Percentiles rank a stretch among this genome's conserved stretches.
Conservation (phyloP, 2,113 vertebrate species). For the Embiotoca jacksoni region DNA sequence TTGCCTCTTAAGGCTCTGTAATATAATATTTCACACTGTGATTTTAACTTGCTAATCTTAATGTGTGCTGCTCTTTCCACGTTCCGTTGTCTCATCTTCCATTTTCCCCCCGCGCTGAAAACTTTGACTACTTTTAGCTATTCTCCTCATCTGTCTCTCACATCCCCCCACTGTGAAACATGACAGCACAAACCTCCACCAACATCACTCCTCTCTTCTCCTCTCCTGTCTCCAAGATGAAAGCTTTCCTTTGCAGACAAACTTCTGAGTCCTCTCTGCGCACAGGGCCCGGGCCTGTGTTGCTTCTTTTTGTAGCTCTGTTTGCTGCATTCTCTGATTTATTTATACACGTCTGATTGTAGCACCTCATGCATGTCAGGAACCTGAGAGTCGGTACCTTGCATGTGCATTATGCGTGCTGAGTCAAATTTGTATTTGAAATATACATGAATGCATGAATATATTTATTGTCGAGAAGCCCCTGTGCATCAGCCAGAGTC, state of each 20-base stretch:
- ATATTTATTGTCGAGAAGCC: conserved; percentile 63
- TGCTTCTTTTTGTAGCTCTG: conserved; percentile 66
- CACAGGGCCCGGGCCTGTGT: conserved; percentile 31
- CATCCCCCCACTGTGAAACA: conserved; percentile 72
- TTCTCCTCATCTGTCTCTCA: conserved; percentile 66
- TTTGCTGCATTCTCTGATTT: conserved; percentile 77
- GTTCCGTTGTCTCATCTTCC: conserved; percentile 54
- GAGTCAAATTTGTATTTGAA: conserved; percentile 71
- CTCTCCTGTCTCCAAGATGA: conserved; percentile 65
- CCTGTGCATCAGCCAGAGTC: conserved; percentile 48
- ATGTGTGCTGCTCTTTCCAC: conserved; percentile 29
- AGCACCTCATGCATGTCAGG: conserved; percentile 66
- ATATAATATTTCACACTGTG: conserved; percentile 56
- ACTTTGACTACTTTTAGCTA: conserved; percentile 71
- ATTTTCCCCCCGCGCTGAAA: conserved; percentile 45
- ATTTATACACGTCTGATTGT: conserved; percentile 77
- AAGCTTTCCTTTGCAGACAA: conserved; percentile 70
- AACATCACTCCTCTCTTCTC: conserved; percentile 72
- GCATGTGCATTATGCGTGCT: conserved; percentile 67
- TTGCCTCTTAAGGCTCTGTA: conserved; percentile 33
- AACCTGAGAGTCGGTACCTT: conserved; percentile 44
- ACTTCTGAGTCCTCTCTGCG: conserved; percentile 33
- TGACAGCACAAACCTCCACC: conserved; percentile 70
- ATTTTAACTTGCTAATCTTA: conserved; percentile 53
- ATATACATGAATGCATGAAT: conserved; percentile 78